phyloP scores from a whole-genome alignment of 1,140 invertebrate genomes.

The Hirudo medicinalis region DNA sequence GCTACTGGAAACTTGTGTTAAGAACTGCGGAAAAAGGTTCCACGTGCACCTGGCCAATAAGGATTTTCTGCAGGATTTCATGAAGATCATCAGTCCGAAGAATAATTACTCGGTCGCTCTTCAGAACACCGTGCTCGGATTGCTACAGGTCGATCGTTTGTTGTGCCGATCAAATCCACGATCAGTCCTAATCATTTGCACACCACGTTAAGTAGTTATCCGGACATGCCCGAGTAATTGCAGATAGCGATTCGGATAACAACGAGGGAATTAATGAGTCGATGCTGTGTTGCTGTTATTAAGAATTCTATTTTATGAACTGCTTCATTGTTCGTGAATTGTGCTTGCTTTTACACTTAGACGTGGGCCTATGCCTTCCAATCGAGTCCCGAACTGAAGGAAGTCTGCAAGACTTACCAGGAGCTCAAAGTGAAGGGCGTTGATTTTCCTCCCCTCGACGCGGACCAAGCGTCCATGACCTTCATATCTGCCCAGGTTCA shows the following conservation, averaged over 20 bases:
- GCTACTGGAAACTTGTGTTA: slow-evolving; percentile 91
- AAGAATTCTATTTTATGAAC: too few relatives aligned
- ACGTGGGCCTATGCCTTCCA: slow-evolving; percentile 95
- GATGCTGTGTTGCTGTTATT: too few relatives aligned
- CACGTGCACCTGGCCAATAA: slow-evolving; percentile 81
- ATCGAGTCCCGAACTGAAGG: slow-evolving; percentile 70
- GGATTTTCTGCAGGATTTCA: slow-evolving; percentile 78
- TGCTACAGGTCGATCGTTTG: slow-evolving; percentile 57
- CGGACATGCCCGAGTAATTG: background rate
- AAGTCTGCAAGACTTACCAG: slow-evolving; percentile 82
- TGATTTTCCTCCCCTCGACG: slow-evolving; percentile 88
- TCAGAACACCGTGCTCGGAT: slow-evolving; percentile 84
- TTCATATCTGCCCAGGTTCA: slow-evolving; percentile 82
- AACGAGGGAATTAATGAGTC: too few relatives aligned
- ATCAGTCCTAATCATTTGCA: background rate
- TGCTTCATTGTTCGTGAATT: too few relatives aligned
- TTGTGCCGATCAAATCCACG: too few relatives aligned
- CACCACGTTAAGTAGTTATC: background rate
- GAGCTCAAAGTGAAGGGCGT: slow-evolving; percentile 89
- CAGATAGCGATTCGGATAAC: background rate
- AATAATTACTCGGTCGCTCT: slow-evolving; percentile 86
- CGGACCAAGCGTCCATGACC: slow-evolving; percentile 88
- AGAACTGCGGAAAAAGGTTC: slow-evolving; percentile 89
- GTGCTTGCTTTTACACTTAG: slow-evolving; percentile 29
- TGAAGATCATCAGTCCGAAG: slow-evolving; percentile 75